A percentile compares a stretch with the other conserved stretches of the same genome.
Conservation (phyloP, 2,888 invertebrate genomes). For the Homarus gammarus region DNA sequence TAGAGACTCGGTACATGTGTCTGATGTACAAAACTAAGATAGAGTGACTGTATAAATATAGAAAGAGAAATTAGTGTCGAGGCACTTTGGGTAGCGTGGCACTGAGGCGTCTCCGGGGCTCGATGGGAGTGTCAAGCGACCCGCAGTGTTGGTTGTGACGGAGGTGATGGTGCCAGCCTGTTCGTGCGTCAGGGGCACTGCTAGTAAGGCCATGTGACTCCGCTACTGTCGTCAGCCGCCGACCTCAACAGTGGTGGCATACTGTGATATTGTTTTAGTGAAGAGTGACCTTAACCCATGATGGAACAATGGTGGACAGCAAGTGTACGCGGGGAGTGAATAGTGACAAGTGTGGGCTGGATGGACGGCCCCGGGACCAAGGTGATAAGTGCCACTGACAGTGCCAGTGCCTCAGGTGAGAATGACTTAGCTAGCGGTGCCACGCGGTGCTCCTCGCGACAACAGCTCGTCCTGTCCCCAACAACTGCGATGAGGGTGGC, state of each 20-base stretch:
- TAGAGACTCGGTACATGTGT: too few species aligned
- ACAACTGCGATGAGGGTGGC: background rate
- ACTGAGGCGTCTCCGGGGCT: background rate
- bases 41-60: background rate
- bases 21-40: background rate
- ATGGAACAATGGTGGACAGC: background rate
- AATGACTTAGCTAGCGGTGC: background rate
- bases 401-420: background rate
- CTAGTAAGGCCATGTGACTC: slow-evolving; percentile 14
- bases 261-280: background rate
- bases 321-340: background rate
- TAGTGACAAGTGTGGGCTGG: background rate
- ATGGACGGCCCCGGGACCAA: background rate
- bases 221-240: background rate
- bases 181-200: background rate
- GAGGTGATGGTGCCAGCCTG: slow-evolving; percentile 32
- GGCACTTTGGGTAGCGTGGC: background rate
- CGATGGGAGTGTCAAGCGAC: slow-evolving; percentile 36
- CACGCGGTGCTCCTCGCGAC: background rate
- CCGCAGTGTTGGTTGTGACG: slow-evolving; percentile 44
- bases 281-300: background rate
- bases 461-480: background rate
- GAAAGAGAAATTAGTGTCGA: background rate
- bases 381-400: background rate
- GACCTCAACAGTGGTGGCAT: background rate